Percentiles rank a stretch among this genome's conserved stretches.
phyloP scores from a whole-genome alignment of 2,888 invertebrate species.

The Meta bourneti region DNA sequence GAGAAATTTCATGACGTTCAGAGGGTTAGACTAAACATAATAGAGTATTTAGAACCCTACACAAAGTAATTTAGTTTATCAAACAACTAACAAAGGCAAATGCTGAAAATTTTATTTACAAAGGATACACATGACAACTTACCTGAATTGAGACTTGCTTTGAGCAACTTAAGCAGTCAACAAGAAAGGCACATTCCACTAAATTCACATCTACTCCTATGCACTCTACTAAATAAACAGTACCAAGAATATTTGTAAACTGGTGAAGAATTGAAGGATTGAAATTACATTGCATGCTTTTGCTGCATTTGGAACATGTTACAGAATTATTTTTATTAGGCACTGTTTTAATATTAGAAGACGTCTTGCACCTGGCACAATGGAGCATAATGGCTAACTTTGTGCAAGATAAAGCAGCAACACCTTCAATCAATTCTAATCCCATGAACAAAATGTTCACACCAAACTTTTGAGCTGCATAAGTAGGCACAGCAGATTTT shows the following conservation, averaged over 20 bases:
- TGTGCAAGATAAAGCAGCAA: conserved; percentile 79
- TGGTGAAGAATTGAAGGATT: conserved; percentile 80
- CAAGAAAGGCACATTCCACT: conserved; percentile 79
- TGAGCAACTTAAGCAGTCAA: conserved; percentile 81
- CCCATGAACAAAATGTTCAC: conserved; percentile 80
- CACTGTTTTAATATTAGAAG: conserved; percentile 79
- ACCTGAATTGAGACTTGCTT: conserved; percentile 80
- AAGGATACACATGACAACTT: conserved; percentile 43
- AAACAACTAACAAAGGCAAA: too few relatives aligned
- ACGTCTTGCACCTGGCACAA: conserved; percentile 77
- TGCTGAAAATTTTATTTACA: too few relatives aligned
- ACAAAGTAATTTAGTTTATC: too few relatives aligned
- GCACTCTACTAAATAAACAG: conserved; percentile 80
- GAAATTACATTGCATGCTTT: conserved; percentile 79
- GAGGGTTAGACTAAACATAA: too few relatives aligned
- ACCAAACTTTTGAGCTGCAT: conserved; percentile 77
- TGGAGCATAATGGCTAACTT: conserved; percentile 78
- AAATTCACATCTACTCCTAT: conserved; percentile 80
- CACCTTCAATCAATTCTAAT: conserved; percentile 79
- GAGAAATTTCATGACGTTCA: too few relatives aligned
- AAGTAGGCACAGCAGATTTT: not conserved
- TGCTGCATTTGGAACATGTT: conserved; percentile 80
- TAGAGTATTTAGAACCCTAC: too few relatives aligned
- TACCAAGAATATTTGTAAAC: conserved; percentile 80
- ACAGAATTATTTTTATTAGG: conserved; percentile 79